These are phyloP conservation scores for Drymonia ruficornis DNA, from an alignment of 2,888 invertebrate genomes.

Conservation along the genomic window DNA sequence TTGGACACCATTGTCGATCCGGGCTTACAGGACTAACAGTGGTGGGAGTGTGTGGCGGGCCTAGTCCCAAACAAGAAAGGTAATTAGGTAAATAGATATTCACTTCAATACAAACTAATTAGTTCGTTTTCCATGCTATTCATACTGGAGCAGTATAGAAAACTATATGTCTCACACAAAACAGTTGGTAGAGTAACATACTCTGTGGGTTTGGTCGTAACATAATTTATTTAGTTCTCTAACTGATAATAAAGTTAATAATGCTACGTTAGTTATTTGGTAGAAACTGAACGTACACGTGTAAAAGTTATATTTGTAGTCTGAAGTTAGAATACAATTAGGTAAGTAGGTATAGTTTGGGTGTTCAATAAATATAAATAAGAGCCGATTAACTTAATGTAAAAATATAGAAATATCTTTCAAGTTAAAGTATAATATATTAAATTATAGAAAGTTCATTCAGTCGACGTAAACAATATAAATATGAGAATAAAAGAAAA, in stretches of 20 bases:
- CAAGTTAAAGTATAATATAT: too few relatives aligned
- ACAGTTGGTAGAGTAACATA: slow-evolving; percentile 8
- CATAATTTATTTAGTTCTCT: slow-evolving; percentile 30
- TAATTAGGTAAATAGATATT: too few relatives aligned
- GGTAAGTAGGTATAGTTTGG: neutral
- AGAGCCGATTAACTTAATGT: neutral
- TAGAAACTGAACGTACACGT: slow-evolving; percentile 13
- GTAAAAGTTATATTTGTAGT: slow-evolving; percentile 1
- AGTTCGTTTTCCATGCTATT: neutral
- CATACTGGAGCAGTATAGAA: neutral
- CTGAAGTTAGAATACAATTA: neutral
- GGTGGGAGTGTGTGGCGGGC: too few relatives aligned
- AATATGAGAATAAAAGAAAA: neutral
- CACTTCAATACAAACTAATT: too few relatives aligned
- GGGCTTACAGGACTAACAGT: too few relatives aligned
- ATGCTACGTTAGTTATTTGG: slow-evolving; percentile 28
- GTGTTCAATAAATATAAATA: neutral
- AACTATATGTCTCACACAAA: slow-evolving; percentile 4
- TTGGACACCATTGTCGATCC: too few relatives aligned
- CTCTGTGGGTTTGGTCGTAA: slow-evolving; percentile 12
- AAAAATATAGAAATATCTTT: neutral
- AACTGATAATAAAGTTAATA: slow-evolving; percentile 30
- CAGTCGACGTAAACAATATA: too few relatives aligned
- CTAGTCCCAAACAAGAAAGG: too few relatives aligned
- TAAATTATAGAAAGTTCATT: too few relatives aligned